Conservation (phyloP, 2,888 invertebrate genomes). For the Thereva unica region DNA sequence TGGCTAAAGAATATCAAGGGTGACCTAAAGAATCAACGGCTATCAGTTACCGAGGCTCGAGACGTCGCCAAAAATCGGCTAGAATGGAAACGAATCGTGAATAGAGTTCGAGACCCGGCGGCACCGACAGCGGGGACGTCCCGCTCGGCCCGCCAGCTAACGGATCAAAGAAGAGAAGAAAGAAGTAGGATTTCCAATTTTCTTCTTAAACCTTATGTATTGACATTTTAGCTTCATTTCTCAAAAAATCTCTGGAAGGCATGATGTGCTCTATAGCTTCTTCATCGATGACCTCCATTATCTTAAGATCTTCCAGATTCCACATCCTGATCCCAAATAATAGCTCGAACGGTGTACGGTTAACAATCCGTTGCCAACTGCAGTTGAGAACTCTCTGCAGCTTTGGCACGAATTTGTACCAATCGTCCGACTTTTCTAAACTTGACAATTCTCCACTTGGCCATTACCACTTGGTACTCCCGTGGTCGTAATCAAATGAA, state of each 20-base stretch:
- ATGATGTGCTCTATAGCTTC: background rate
- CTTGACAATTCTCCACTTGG: slow-evolving; percentile 50
- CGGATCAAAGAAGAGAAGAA: too few species aligned
- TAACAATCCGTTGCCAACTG: slow-evolving; percentile 16
- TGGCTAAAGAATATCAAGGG: too few species aligned
- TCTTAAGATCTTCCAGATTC: background rate
- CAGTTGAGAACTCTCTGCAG: slow-evolving; percentile 47
- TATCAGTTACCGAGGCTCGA: too few species aligned
- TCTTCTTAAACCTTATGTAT: background rate
- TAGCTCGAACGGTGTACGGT: slow-evolving; percentile 34
- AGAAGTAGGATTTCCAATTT: background rate
- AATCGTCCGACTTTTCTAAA: slow-evolving; percentile 47
- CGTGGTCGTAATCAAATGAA: slow-evolving; percentile 45
- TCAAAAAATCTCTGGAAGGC: background rate
- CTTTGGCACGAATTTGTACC: slow-evolving; percentile 45
- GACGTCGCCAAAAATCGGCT: too few species aligned
- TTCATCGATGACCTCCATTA: background rate
- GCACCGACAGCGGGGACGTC: too few species aligned
- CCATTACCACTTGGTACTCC: slow-evolving; percentile 51
- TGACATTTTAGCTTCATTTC: background rate
- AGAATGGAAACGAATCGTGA: too few species aligned
- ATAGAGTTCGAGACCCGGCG: too few species aligned
- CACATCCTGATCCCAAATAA: slow-evolving; percentile 31
- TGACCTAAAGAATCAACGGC: too few species aligned
- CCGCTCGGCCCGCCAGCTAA: too few species aligned